Percentiles rank a stretch among this genome's conserved stretches.
phyloP scores from a whole-genome alignment of 2,888 invertebrate species.

The Plebejus anna region DNA sequence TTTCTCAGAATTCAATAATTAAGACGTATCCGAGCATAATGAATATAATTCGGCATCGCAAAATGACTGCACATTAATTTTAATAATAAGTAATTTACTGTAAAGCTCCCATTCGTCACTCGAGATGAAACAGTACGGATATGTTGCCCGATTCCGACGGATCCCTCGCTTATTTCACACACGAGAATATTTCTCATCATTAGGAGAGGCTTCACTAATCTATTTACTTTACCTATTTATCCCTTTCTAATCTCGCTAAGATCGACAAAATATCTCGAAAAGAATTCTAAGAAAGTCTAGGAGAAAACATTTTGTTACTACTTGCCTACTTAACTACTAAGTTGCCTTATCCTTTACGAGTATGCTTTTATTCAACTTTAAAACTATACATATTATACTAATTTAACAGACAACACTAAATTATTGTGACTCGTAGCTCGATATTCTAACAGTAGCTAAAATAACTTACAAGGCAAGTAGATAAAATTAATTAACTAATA shows the following conservation, averaged over 20 bases:
- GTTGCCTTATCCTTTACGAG: background rate
- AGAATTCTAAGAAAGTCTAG: background rate
- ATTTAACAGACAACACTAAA: too few species aligned
- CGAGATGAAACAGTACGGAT: background rate
- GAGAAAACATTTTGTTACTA: background rate
- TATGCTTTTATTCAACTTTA: background rate
- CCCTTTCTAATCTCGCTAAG: background rate
- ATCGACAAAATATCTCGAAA: background rate
- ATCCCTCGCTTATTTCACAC: background rate
- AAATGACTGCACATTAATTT: slow-evolving; percentile 14
- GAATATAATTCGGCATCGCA: background rate
- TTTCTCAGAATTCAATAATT: background rate
- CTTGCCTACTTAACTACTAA: background rate
- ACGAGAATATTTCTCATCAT: slow-evolving; percentile 15
- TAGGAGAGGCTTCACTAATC: background rate
- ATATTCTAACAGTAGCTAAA: too few species aligned
- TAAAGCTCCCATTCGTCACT: slow-evolving; percentile 18
- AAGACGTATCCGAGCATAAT: background rate
- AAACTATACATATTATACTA: too few species aligned
- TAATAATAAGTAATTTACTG: slow-evolving; percentile 19
- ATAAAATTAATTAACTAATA: background rate
- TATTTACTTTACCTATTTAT: slow-evolving; percentile 3
- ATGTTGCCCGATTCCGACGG: background rate
- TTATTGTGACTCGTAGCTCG: too few species aligned
- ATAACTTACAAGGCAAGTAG: background rate